Base-by-base conservation (phyloP, 2,888 invertebrate genomes). In the Himalopsyche kuldschensis region DNA sequence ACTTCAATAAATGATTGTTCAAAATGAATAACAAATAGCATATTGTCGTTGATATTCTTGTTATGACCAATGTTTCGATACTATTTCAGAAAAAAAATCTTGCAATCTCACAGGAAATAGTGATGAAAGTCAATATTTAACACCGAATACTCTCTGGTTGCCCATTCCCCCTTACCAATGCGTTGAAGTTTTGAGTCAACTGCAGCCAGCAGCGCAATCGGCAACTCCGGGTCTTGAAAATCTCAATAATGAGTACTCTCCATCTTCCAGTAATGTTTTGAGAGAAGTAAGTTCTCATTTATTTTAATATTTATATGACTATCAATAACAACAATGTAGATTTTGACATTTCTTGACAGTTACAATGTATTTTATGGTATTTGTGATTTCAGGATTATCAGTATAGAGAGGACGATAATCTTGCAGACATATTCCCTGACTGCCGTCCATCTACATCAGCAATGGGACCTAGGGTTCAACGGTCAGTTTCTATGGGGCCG, bases 401-500 rank as follows among this genome's bases (percentile, higher is more conserved):
- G 82, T 92, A 92, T 4, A 88, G 69, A 69, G 69, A 69, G 27
- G 69, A 69, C 15, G 69, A 69, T 69, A 69, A 69, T 69, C 24
- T 92, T 87, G 91, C 92, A 10, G 41, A 69, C 30, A 69, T 69
- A 30, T 69, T 69, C 11, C 24, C 78, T 78, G 78, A 41, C n/a
- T 30, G 47, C 83, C 35, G 20, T 41, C 82, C 10, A 82, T 81
- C 82, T 4, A 69, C 85, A n/a, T 82, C 84, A 4, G 81, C 79
- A 27, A 75, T 48, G 92, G 87, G 92, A 82, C 91, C 94, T 17
- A 92, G 94, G 80, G 96, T 97, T 86, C 97, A 96, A 88, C 93
- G 97, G 87, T 97, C 97, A 0, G 95, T 97, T 85, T 97, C 97
- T 0, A 97, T 97, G 96, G 97, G 97, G 0, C 93, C 93, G 86